These are phyloP conservation scores for Butastur rufipennis DNA, from an alignment of 2,113 vertebrate genomes.

Conservation along the genomic window DNA sequence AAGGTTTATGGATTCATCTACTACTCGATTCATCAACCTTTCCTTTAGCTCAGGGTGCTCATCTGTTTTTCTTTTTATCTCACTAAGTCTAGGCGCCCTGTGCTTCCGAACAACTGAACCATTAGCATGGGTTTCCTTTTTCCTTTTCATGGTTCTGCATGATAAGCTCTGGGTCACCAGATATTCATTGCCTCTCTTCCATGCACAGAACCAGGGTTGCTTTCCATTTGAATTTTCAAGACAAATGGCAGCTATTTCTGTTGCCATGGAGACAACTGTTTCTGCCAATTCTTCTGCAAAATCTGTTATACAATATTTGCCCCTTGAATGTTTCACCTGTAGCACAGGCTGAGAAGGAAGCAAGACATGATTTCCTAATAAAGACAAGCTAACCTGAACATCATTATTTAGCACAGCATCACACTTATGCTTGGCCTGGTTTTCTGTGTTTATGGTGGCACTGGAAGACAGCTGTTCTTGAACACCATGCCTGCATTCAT, in stretches of 20 bases:
- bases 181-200: conserved; percentile 82
- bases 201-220: conserved; percentile 96
- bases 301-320: conserved; percentile 83
- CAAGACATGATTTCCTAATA: conserved; percentile 72
- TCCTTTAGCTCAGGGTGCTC: conserved; percentile 97
- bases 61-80: conserved; percentile 96
- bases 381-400: conserved; percentile 64
- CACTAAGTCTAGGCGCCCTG: conserved; percentile 91
- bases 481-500: background rate
- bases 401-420: conserved; percentile 58
- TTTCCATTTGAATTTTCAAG: conserved; percentile 94
- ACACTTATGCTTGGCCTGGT: conserved; percentile 43
- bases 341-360: conserved; percentile 66
- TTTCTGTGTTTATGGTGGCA: background rate
- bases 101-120: conserved; percentile 82
- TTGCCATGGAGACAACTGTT: conserved; percentile 98
- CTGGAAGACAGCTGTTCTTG: conserved; percentile 53
- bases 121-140: conserved; percentile 81
- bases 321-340: conserved; percentile 74
- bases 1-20: conserved; percentile 89
- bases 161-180: conserved; percentile 76
- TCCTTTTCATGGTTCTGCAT: conserved; percentile 80
- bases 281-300: conserved; percentile 94
- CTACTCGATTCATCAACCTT: conserved; percentile 90
- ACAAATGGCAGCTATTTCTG: conserved; percentile 96